Evolutionary conservation across 2,888 invertebrate species (phyloP), one percentile per base, ranked within the genome.

Genomic region (Sthenelais limicola): DNA sequence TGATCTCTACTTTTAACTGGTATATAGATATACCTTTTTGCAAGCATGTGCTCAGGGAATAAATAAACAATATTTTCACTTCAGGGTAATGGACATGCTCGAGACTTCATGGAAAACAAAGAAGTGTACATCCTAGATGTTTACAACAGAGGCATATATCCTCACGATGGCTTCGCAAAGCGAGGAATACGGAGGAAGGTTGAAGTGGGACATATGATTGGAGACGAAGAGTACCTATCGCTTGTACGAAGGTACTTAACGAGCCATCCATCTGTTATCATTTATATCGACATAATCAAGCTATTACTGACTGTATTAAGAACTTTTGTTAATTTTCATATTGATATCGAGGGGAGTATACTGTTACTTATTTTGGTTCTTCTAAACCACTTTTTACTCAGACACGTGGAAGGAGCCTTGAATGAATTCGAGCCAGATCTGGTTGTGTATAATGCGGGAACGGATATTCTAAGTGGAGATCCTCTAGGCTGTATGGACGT

Each of bases 371-470:
- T n/a, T n/a, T n/a, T n/a, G n/a, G n/a, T n/a, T n/a, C n/a, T n/a
- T n/a, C n/a, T n/a, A n/a, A n/a, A n/a, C n/a, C n/a, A 5, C 15
- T 33, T 48, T 51, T 48, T 21, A 67, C 67, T 2, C 51, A 94
- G 94, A 74, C 91, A 92, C 82, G 88, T 95, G 26, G 90, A 91
- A 78, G 90, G 89, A 51, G 92, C 94, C 0, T 85, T 94, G 28
- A 85, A 89, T 0, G 92, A 93, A 82, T 95, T 87, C 75, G 70
- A 49, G 68, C 94, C 96, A 0, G 93, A 96, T 84, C 89, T 96
- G 30, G 88, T 96, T 56, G 91, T 96, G n/a, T 96, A 95, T 88
- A 96, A 96, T 88, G 96, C 96, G n/a, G 96, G 96, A 0, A 96
- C 96, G 0, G 96, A 96, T 86, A 90, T 95, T 38, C 88, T 96